Percentiles rank a stretch among this genome's conserved stretches.
Evolutionary conservation across 1,140 invertebrate species (phyloP).

Genomic region (Lepidostoma basale): DNA sequence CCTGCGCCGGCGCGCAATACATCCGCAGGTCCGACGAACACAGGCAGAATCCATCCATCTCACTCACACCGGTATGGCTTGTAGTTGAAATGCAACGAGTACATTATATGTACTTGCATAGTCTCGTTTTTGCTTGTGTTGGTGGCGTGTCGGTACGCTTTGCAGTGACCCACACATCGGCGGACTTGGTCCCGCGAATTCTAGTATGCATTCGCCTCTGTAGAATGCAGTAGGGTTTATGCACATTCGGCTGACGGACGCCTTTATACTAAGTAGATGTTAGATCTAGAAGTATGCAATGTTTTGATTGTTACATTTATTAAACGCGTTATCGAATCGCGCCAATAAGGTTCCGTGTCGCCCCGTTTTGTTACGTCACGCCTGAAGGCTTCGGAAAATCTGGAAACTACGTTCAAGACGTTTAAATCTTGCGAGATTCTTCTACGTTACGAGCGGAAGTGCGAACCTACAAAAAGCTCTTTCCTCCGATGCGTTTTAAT

Average conservation of each 20-base stretch:
- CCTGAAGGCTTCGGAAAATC: neutral
- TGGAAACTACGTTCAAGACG: neutral
- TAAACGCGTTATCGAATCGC: neutral
- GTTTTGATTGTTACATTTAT: conserved; percentile 18
- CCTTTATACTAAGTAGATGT: conserved; percentile 26
- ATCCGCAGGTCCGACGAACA: neutral
- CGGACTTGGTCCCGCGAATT: neutral
- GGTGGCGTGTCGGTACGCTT: neutral
- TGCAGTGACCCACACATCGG: conserved; percentile 14
- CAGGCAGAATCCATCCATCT: neutral
- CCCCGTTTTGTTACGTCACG: neutral
- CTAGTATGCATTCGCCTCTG: conserved; percentile 34
- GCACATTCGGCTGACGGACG: conserved; percentile 42
- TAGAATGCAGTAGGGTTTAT: conserved; percentile 42
- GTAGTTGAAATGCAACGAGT: conserved; percentile 19
- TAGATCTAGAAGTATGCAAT: conserved; percentile 29
- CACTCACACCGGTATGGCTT: neutral
- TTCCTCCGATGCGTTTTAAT: neutral
- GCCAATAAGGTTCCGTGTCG: neutral
- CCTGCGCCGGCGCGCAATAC: neutral
- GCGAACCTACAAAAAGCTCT: neutral
- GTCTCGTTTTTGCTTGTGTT: neutral
- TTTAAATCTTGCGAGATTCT: conserved; percentile 9
- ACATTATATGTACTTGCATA: neutral
- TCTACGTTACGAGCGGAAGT: neutral